Base-by-base conservation (phyloP, 2,797 vertebrate species). In the Pangasius mekongensis region DNA sequence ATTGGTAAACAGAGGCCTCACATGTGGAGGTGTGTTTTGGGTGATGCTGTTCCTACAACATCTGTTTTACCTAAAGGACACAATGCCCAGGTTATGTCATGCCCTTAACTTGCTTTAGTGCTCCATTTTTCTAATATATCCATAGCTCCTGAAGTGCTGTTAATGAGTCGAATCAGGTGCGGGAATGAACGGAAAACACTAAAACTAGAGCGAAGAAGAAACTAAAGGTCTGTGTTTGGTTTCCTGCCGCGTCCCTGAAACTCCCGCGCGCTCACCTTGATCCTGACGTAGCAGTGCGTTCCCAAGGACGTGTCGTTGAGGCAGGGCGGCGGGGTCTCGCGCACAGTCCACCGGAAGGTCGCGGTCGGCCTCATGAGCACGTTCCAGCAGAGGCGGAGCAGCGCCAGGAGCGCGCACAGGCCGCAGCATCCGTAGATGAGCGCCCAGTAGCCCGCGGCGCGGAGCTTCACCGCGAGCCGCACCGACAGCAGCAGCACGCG, bases 211-310 rank as follows among this genome's bases (percentile, higher is more conserved):
- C 14, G 36, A 49, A 49, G 27, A 52, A 24, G 20, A 22, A 80
- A 36, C 18, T 78, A n/a, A 66, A 56, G 30, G 20, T 56, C 30
- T 56, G 14, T 66, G 64, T 56, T 87, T 20, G 62, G n/a, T 27
- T 62, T 16, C 43, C 27, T 52, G 74, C 27, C 27, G 58, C 8
- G 81, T 52, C 30, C 52, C 30, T 5, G 30, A 60, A 39, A 39
- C 39, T 60, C 54, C 36, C 36, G n/a, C 76, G 52, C 36, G 43
- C 49, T 97, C 95, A 99, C 98, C 98, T 99, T 99, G 93, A 98
- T 97, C 89, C 97, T 91, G 87, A 99, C 97, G 94, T 99, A 99
- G 95, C 98, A 99, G 96, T 99, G 98, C 84, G 98, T 99, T 89
- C 98, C 98, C 96, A 98, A 94, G 92, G 98, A 97, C 94, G 97